A percentile compares a stretch with the other conserved stretches of the same genome.
phyloP scores from a whole-genome alignment of 1,140 invertebrate species.

The Eulimnadia texana region DNA sequence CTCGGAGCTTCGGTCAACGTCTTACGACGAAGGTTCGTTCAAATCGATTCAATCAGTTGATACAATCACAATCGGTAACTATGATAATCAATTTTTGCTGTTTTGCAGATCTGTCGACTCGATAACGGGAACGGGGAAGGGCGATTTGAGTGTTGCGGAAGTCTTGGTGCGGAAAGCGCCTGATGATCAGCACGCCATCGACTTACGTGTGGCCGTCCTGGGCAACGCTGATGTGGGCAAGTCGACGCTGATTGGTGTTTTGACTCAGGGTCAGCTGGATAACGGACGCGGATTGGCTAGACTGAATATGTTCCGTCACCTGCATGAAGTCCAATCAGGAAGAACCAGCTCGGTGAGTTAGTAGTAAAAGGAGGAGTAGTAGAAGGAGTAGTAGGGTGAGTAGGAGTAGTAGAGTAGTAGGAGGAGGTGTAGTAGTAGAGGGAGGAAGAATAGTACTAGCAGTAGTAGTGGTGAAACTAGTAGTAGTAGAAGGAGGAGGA shows the following conservation, averaged over 20 bases:
- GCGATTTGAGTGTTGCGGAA: neutral
- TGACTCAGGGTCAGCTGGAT: slow-evolving; percentile 89
- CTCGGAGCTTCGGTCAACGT: slow-evolving; percentile 13
- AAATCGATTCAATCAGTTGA: neutral
- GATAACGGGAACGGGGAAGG: neutral
- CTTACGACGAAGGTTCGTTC: slow-evolving; percentile 8
- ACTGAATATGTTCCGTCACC: slow-evolving; percentile 86
- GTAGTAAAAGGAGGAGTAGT: no score
- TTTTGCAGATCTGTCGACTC: slow-evolving; percentile 1
- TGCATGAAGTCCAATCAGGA: slow-evolving; percentile 92
- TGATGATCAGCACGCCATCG: slow-evolving; percentile 78
- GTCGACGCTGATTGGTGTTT: slow-evolving; percentile 79
- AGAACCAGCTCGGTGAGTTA: slow-evolving; percentile 73
- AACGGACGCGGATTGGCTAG: slow-evolving; percentile 88
- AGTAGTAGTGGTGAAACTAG: no score
- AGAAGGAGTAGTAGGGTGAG: no score
- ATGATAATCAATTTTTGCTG: neutral
- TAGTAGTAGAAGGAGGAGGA: no score
- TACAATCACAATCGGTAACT: neutral
- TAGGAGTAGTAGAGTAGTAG: no score
- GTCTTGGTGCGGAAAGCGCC: slow-evolving; percentile 64
- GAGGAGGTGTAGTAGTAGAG: no score
- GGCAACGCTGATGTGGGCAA: slow-evolving; percentile 89
- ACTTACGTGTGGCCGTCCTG: slow-evolving; percentile 74
- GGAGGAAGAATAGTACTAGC: no score